Evolutionary conservation across 2,797 vertebrate genomes (phyloP), one percentile per base, ranked within the genome.

Genomic region (Mergus octosetaceus): DNA sequence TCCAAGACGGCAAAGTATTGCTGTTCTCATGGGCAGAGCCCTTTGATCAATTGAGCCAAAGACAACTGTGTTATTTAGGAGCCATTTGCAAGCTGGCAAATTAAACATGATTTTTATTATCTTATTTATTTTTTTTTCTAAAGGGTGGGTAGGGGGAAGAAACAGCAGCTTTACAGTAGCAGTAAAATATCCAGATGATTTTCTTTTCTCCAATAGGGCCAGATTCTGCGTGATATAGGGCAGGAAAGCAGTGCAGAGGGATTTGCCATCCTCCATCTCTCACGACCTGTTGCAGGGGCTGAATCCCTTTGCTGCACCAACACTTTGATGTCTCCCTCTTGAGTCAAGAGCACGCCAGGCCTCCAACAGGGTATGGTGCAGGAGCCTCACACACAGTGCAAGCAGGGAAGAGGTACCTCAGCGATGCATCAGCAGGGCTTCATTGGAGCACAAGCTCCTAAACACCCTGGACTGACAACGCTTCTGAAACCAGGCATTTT

Each of bases 41-140:
- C 74, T 96, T 73, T 88, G 87, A 95, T 93, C 68, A 12, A 68
- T 65, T 38, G 60, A 95, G 94, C 93, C 96, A 96, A 86, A 95
- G 87, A 94, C 96, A 96, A 93, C 94, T 90, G 38, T 93, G 80
- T 95, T 96, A 94, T 93, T 93, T 88, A 94, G 93, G 85, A 96
- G 83, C 90, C 85, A 91, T 96, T 97, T 97, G 89, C 95, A 94
- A 94, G 91, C 87, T 88, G 95, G 93, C 60, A 88, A 80, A 94
- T 94, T 95, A 94, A 94, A 86, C 73, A 41, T 61, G 70, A 25
- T n/a, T 45, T 12, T 27, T 54, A 18, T 51, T 49, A 56, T 32
- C 39, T 53, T 39, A 9, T 6, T 1, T 65, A 34, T 2, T 65
- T 43, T 21, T 47, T 8, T 36, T 30, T 13, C 66, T 71, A 17